These are phyloP conservation scores for Psilopsiagon aurifrons DNA, from an alignment of 2,113 vertebrate genomes.

Conservation along the genomic window DNA sequence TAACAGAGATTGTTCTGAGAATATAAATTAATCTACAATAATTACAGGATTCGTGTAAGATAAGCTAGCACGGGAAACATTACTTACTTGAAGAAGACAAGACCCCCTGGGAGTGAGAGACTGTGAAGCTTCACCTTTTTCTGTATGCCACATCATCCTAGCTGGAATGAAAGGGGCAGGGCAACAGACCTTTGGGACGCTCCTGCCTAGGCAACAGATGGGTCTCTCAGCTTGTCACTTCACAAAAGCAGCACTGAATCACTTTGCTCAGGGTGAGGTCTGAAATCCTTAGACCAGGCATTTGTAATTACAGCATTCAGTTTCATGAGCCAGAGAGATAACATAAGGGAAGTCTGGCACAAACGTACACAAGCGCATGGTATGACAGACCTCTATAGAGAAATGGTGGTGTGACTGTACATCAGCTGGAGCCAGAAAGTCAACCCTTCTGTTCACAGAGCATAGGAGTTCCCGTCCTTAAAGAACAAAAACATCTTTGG, in stretches of 20 bases:
- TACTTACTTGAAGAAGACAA: background rate
- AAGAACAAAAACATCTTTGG: background rate
- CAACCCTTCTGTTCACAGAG: background rate
- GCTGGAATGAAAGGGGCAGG: rapidly evolving
- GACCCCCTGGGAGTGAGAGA: background rate
- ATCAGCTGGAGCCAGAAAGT: background rate
- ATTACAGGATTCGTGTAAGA: background rate
- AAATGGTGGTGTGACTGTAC: background rate
- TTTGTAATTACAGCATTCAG: background rate
- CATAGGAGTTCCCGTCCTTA: background rate
- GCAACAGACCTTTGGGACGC: background rate
- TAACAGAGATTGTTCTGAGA: background rate
- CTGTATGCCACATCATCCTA: background rate
- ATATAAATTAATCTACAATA: background rate
- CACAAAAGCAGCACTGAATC: background rate
- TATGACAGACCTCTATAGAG: background rate
- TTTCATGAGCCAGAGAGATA: background rate
- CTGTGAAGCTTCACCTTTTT: background rate
- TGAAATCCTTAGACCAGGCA: background rate
- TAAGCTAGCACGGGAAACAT: background rate
- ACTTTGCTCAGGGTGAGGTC: background rate
- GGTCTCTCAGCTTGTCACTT: background rate
- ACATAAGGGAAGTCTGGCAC: background rate
- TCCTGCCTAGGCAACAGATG: background rate
- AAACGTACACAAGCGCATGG: background rate